Conservation (phyloP, 2,888 invertebrate genomes). For the Agrochola circellaris region DNA sequence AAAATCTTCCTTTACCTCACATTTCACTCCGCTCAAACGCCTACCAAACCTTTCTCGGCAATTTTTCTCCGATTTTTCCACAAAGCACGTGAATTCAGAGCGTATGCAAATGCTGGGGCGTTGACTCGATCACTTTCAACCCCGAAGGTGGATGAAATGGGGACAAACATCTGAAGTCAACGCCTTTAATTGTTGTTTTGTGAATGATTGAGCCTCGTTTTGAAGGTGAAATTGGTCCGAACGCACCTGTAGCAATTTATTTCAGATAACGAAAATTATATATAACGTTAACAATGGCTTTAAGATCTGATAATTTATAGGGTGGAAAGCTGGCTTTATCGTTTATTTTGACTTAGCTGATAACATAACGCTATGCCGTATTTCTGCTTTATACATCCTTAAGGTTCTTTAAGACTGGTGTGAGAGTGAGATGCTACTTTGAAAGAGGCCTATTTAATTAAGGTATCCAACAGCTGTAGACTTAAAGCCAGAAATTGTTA, state of each 20-base stretch:
- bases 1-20: slow-evolving; percentile 16
- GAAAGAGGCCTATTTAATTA: neutral
- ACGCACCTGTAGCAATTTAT: neutral
- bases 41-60: neutral
- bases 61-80: slow-evolving; percentile 32
- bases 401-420: neutral
- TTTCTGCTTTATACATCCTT: neutral
- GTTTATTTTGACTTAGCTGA: neutral
- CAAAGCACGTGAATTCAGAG: slow-evolving; percentile 30
- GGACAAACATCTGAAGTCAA: slow-evolving; percentile 49
- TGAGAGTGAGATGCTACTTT: neutral
- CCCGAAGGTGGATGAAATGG: slow-evolving; percentile 45
- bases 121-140: slow-evolving; percentile 58
- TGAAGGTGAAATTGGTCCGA: neutral
- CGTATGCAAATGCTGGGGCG: slow-evolving; percentile 65
- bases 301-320: neutral
- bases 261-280: too few relatives aligned
- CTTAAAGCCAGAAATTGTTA: neutral
- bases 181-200: slow-evolving; percentile 43
- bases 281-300: neutral
- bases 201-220: slow-evolving; percentile 24
- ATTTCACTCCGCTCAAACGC: neutral
- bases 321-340: neutral
- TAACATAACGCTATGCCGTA: neutral
- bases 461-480: neutral